Base-by-base conservation (phyloP, 2,797 vertebrate species). In the Bryconaethiops microstoma region DNA sequence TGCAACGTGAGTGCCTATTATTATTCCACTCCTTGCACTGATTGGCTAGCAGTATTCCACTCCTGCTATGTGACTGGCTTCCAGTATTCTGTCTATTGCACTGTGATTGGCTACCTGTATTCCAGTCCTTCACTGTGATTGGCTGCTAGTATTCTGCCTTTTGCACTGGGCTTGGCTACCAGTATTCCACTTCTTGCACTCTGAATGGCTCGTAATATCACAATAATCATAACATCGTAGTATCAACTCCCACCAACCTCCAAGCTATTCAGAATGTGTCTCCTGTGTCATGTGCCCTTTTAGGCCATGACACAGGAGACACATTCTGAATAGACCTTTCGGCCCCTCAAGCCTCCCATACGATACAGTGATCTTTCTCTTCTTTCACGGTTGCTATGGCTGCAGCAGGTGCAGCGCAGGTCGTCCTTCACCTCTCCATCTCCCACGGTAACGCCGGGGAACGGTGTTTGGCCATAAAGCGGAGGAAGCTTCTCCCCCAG, bases 341-440 rank as follows among this genome's bases (percentile, higher is more conserved):
- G 1, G 14, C 10, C 29, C 5, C 7, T 39, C 29, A 17, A 64
- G 8, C 62, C 62, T 39, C 7, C 23, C 29, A 25, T 25, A 62
- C 13, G 12, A 29, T 23, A 4, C 21, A 35, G 60, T 16, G 62
- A 48, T 52, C 48, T 71, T 17, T 71, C 23, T 29, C 68, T 71
- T 25, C 48, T 70, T 52, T 50, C 48, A 29, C 21, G 68, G 68
- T 71, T 71, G 68, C 68, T 52, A 71, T 71, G 68, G 48, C 48
- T 52, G 68, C 48, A 19, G 45, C 23, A 7, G 68, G 21, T 21
- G 5, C 6, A 12, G 9, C 10, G 68, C 45, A 50, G 21, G 13
- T 52, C 23, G 48, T 50, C 50, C 45, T 52, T 71, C 50, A 52
- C 68, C 48, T 64, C 68, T 54, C 48, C 13, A 23, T 71, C 48